phyloP scores from a whole-genome alignment of 1,140 invertebrate genomes.

The Gryon sp. region DNA sequence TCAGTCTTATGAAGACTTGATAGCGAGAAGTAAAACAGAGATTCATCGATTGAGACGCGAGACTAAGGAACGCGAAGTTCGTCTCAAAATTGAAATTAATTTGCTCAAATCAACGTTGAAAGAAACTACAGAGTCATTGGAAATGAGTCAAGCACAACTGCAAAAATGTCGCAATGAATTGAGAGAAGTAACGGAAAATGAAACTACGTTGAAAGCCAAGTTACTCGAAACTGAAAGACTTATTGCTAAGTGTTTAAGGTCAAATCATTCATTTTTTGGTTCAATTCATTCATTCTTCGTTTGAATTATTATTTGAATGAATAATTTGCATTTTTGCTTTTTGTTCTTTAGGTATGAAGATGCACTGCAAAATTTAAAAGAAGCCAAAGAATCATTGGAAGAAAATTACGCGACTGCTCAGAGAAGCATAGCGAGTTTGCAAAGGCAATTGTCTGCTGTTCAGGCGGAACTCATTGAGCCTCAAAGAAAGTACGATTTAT shows the following conservation, averaged over 20 bases:
- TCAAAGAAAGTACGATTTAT: conserved; percentile 68
- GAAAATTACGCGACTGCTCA: conserved; percentile 68
- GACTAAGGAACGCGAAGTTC: conserved; percentile 68
- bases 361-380: conserved; percentile 63
- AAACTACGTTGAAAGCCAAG: conserved; percentile 57
- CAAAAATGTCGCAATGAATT: conserved; percentile 68
- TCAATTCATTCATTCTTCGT: not conserved
- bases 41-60: conserved; percentile 65
- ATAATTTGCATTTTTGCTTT: conserved; percentile 5
- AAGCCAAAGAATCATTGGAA: conserved; percentile 68
- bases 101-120: conserved; percentile 68
- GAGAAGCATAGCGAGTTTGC: conserved; percentile 65
- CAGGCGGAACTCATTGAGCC: conserved; percentile 73
- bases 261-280: not conserved
- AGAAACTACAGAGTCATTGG: conserved; percentile 69
- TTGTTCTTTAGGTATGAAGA: conserved; percentile 64
- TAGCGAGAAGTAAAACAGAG: conserved; percentile 66
- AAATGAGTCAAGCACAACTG: conserved; percentile 69
- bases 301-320: not conserved
- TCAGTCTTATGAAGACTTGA: conserved; percentile 68
- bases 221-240: conserved; percentile 60
- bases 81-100: conserved; percentile 68
- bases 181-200: conserved; percentile 62
- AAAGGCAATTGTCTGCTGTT: conserved; percentile 63
- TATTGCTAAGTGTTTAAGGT: conserved; percentile 52